Base-by-base conservation (phyloP, 1,140 invertebrate species). In the Holotrichia oblita region DNA sequence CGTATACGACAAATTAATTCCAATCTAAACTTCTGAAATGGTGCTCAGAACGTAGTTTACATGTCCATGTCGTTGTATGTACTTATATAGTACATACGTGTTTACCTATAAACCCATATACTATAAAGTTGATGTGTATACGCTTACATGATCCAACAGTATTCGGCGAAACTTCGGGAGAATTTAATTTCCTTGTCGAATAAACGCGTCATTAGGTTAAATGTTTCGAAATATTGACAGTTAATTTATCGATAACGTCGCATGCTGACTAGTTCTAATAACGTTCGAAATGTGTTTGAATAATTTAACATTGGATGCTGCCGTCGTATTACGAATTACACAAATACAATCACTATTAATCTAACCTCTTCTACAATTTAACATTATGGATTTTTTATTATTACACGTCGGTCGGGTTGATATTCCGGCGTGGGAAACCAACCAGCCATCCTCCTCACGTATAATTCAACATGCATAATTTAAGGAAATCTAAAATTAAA, bases 141-240 rank as follows among this genome's bases (percentile, higher is more conserved):
- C n/a, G n/a, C 44, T 6, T 48, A 69, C 27, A 34, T 69, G 27
- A 69, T 34, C 27, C n/a, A 34, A 4, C 44, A 14, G 44, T 22
- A 22, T 17, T 34, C 24, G 22, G 22, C 22, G 61, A 69, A 69
- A 27, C 61, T 69, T 34, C 17, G 61, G 0, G 2, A 12, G 61
- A 69, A 69, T 69, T 69, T 69, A 69, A 69, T 69, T 69, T 69
- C 61, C 61, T 24, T 69, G 17, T 27, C 22, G 12, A 69, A 24
- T 69, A 34, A 69, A 27, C 22, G 22, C 61, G 61, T 69, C 61
- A 69, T 69, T 69, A 69, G 22, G 20, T 69, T 22, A 69, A 69
- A 69, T 27, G 61, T 69, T 69, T 69, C 61, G 61, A 69, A 69
- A 69, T 24, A 69, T 69, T 69, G 61, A 69, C 61, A 69, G 61